Evolutionary conservation across 64 coral and sea anemone species (phyloP).

Genomic region (Porites lutea): DNA sequence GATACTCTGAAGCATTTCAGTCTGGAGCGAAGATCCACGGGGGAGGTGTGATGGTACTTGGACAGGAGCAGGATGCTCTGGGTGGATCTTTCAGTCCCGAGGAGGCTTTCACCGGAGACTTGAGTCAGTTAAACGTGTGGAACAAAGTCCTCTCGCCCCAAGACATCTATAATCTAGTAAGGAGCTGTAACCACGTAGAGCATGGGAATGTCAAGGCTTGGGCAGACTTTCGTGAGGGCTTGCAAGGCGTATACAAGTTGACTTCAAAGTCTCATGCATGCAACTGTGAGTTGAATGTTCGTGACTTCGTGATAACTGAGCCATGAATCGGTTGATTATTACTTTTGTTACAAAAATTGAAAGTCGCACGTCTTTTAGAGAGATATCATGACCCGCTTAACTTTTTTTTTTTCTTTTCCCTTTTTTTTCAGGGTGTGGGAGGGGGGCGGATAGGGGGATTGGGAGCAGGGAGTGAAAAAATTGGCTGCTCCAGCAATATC

Average conservation of each 20-base stretch:
- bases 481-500: too few species aligned
- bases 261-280: conserved; percentile 85
- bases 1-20: conserved; percentile 68
- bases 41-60: conserved; percentile 91
- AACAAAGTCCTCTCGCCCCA: conserved; percentile 70
- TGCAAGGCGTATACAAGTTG: conserved; percentile 72
- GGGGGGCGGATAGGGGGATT: too few species aligned
- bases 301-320: too few species aligned
- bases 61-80: conserved; percentile 91
- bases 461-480: too few species aligned
- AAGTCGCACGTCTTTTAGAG: too few species aligned
- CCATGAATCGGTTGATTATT: too few species aligned
- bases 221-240: conserved; percentile 79
- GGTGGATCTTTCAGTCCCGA: conserved; percentile 91
- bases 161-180: conserved; percentile 79
- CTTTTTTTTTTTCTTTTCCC: too few species aligned
- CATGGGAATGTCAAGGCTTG: conserved; percentile 85
- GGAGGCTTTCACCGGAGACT: conserved; percentile 92
- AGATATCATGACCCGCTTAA: too few species aligned
- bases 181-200: conserved; percentile 62
- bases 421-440: too few species aligned
- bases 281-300: conserved; percentile 69
- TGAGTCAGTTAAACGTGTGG: conserved; percentile 96
- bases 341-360: too few species aligned
- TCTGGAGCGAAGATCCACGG: conserved; percentile 73